Percentiles rank a stretch among this genome's conserved stretches.
phyloP scores from a whole-genome alignment of 92 coral and sea anemone genomes.

The Galaxea fascicularis region DNA sequence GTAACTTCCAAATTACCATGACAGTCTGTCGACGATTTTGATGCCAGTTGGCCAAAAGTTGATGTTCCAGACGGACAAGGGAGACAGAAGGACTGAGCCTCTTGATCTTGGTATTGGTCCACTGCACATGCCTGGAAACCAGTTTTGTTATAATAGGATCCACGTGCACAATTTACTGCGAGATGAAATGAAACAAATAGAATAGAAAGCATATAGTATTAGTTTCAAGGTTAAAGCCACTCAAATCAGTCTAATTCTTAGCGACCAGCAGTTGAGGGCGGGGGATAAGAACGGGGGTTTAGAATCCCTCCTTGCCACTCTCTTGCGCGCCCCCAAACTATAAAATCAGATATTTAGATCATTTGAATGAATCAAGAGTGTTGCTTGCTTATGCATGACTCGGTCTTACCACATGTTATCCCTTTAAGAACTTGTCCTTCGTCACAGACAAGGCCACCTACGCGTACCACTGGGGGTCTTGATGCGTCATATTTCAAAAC shows the following conservation, averaged over 20 bases:
- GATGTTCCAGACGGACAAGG: slow-evolving; percentile 63
- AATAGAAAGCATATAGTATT: too few relatives aligned
- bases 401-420: slow-evolving; percentile 52
- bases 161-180: too few relatives aligned
- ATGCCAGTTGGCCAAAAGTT: slow-evolving; percentile 17
- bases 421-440: slow-evolving; percentile 51
- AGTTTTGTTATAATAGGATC: too few relatives aligned
- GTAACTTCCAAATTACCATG: too few relatives aligned
- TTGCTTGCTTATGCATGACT: background rate
- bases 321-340: too few relatives aligned
- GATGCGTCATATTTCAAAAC: slow-evolving; percentile 13
- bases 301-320: too few relatives aligned
- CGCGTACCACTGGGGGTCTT: slow-evolving; percentile 14
- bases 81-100: slow-evolving; percentile 52
- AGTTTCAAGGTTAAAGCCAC: too few relatives aligned
- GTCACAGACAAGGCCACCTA: slow-evolving; percentile 22
- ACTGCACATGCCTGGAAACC: slow-evolving; percentile 40
- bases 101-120: slow-evolving; percentile 62
- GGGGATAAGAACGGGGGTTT: too few relatives aligned
- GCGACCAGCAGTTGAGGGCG: too few relatives aligned
- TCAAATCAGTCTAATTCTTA: too few relatives aligned
- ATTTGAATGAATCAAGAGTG: background rate
- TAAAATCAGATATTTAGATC: too few relatives aligned
- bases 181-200: too few relatives aligned
- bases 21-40: slow-evolving; percentile 14